Conservation (phyloP, 2,797 vertebrate genomes). For the Todus mexicanus region DNA sequence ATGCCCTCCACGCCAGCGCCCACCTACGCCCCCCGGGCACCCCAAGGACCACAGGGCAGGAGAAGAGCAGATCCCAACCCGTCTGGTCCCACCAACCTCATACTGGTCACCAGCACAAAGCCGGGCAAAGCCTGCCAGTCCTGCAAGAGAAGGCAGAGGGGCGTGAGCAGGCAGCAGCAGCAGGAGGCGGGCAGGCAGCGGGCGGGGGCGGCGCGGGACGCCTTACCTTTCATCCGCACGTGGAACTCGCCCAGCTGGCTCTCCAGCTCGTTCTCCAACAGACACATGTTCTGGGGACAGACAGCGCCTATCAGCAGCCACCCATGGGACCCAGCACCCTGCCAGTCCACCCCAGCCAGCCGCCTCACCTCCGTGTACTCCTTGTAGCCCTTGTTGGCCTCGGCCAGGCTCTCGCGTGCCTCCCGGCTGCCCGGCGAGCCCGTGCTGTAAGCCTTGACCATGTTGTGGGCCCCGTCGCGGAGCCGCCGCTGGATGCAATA, state of each 20-base stretch:
- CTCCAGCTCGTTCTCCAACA: constrained; percentile 92
- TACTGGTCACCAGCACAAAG: constrained; percentile 96
- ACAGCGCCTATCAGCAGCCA: neutral
- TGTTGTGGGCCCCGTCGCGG: constrained; percentile 91
- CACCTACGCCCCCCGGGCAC: neutral
- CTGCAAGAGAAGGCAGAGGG: constrained; percentile 75
- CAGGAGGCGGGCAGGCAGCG: neutral
- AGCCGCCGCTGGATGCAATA: constrained; percentile 93
- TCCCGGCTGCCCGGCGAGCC: constrained; percentile 86
- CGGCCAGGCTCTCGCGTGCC: constrained; percentile 89
- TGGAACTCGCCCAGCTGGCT: constrained; percentile 95
- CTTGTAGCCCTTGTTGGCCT: constrained; percentile 92
- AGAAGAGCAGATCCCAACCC: constrained; percentile 21
- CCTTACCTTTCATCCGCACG: constrained; percentile 93
- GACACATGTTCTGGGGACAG: constrained; percentile 89
- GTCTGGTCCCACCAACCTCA: constrained; percentile 79
- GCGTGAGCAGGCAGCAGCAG: neutral
- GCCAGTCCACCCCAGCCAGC: neutral
- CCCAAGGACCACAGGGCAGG: neutral
- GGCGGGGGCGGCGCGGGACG: neutral
- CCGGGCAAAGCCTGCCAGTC: constrained; percentile 93
- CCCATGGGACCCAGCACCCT: neutral
- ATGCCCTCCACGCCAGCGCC: neutral
- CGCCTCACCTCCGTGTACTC: constrained; percentile 91
- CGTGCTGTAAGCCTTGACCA: constrained; percentile 89